phyloP scores from a whole-genome alignment of 2,797 vertebrate genomes.

The Hydrolagus colliei region DNA sequence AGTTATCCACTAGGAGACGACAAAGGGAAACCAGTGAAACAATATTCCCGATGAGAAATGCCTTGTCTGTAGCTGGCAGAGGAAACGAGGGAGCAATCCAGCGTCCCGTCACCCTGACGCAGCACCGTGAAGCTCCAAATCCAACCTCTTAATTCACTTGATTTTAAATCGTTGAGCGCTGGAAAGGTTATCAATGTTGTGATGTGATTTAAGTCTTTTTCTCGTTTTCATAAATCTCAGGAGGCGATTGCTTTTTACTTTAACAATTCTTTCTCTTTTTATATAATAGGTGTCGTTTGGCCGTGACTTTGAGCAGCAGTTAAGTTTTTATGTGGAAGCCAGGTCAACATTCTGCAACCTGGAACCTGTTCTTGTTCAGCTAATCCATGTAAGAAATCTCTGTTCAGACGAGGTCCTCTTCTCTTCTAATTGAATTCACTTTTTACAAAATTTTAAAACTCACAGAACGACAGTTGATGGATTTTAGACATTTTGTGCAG shows the following conservation, averaged over 20 bases:
- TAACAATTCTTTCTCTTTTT: constrained; percentile 27
- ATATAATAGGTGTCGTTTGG: constrained; percentile 81
- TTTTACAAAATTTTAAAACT: too few relatives aligned
- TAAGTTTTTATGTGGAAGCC: constrained; percentile 94
- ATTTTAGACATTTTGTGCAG: too few relatives aligned
- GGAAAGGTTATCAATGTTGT: neutral
- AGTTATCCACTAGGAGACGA: too few relatives aligned
- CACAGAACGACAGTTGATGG: too few relatives aligned
- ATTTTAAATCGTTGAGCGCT: neutral
- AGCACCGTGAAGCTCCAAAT: neutral
- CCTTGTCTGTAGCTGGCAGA: too few relatives aligned
- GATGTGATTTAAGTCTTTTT: neutral
- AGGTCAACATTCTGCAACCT: constrained; percentile 90
- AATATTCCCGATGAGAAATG: too few relatives aligned
- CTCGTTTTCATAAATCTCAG: neutral
- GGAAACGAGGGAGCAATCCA: too few relatives aligned
- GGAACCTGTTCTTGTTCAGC: constrained; percentile 84
- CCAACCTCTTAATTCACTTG: neutral
- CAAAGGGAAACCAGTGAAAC: too few relatives aligned
- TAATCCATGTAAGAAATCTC: constrained; percentile 78
- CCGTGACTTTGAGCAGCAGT: constrained; percentile 92
- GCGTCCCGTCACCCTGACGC: neutral
- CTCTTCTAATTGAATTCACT: too few relatives aligned
- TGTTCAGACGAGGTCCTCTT: too few relatives aligned
- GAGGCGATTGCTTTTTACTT: neutral